These are phyloP conservation scores for Acropora tenuis DNA, from an alignment of 64 coral and sea anemone genomes.

Conservation along the genomic window DNA sequence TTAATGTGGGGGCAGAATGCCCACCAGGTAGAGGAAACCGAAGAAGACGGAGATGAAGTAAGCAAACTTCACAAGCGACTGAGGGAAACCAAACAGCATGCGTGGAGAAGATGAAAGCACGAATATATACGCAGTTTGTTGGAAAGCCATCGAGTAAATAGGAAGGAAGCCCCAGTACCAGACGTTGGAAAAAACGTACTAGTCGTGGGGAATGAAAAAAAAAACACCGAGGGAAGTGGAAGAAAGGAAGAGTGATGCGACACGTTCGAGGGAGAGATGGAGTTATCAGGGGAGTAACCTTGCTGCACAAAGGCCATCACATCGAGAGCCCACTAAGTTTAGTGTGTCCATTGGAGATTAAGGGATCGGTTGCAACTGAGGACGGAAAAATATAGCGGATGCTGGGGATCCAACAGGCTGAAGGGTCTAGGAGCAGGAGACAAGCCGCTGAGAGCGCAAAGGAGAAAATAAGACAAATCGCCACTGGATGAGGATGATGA, in stretches of 20 bases:
- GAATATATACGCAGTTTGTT: constrained; percentile 45
- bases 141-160: not conserved
- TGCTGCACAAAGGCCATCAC: constrained; percentile 50
- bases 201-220: not conserved
- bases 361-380: not conserved
- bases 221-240: constrained; percentile 56
- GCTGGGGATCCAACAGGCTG: not conserved
- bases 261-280: constrained; percentile 37
- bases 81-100: not conserved
- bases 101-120: constrained; percentile 32
- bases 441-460: constrained; percentile 28
- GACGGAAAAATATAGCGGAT: not conserved
- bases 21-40: no score
- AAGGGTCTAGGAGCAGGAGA: not conserved
- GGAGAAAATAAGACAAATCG: constrained; percentile 11
- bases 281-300: constrained; percentile 27
- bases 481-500: constrained; percentile 18
- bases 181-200: no score
- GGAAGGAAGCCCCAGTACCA: no score
- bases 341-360: constrained; percentile 32
- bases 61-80: constrained; percentile 31
- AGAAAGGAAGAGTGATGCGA: constrained; percentile 45
- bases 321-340: constrained; percentile 45
- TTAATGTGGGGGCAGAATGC: no score
- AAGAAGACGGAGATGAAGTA: not conserved